A percentile compares a stretch with the other conserved stretches of the same genome.
These are phyloP conservation scores for Bombus difficillimus DNA, from an alignment of 1,140 invertebrate genomes.

Conservation along the genomic window DNA sequence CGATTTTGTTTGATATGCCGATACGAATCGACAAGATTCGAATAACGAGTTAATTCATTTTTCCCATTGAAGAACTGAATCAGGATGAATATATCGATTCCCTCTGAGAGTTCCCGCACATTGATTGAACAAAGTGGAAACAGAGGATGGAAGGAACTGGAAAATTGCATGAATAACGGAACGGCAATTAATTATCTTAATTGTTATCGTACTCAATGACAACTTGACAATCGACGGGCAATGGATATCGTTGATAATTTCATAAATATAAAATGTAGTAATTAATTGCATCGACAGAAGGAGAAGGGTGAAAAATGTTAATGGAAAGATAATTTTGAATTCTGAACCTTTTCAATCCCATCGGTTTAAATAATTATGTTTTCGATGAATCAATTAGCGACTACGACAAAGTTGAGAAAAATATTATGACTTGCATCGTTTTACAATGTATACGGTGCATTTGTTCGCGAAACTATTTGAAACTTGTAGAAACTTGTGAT, in stretches of 20 bases:
- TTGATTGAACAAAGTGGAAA: neutral
- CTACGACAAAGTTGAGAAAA: neutral
- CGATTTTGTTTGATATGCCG: neutral
- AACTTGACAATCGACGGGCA: neutral
- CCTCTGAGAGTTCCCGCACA: neutral
- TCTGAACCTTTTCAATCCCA: neutral
- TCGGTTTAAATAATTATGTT: neutral
- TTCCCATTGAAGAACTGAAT: neutral
- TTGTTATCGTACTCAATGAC: neutral
- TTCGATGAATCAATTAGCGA: neutral
- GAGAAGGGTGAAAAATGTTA: neutral
- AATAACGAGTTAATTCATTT: neutral
- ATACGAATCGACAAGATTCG: neutral
- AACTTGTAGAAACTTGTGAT: neutral
- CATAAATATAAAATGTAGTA: neutral
- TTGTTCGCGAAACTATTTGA: neutral
- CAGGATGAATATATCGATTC: neutral
- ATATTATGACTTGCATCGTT: neutral
- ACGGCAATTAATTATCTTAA: neutral
- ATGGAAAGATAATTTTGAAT: neutral
- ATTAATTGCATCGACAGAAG: neutral
- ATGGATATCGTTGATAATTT: neutral
- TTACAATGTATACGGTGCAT: too few relatives aligned
- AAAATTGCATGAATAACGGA: neutral
- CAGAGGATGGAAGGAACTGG: neutral